Base-by-base conservation (phyloP, 1,140 invertebrate genomes). In the Dryas iulia region DNA sequence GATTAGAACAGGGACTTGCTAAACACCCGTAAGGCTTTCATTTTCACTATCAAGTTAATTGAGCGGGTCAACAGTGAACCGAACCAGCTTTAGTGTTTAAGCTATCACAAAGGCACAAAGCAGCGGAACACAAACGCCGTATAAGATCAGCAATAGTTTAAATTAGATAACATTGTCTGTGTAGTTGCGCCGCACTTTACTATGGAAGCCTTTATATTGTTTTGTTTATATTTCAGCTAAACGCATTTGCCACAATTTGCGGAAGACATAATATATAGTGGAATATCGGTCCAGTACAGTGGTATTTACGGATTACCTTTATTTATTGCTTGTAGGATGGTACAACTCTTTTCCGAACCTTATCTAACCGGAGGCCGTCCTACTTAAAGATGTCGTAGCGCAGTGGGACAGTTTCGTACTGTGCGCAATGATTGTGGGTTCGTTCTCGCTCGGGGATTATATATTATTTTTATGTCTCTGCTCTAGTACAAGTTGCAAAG, bases 11-110 rank as follows among this genome's bases (percentile, higher is more conserved):
- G 66, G 56, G 35, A 26, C 58, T 54, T 57, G 23, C 10, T 18
- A 53, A 65, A 66, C 57, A 60, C 58, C 54, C 53, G 23, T 53
- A 33, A 31, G 23, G 24, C 28, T 59, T 23, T 39, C 58, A 65
- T 33, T 69, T 63, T 57, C 62, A 74, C 68, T 74, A 78, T 68
- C 67, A 69, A 71, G 31, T 52, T 60, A 66, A 73, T 58, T 58
- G 72, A 54, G 47, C 28, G 39, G 65, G 60, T 64, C 62, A 68
- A 74, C 71, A 18, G 35, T 39, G 6, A 69, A 59, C 73, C 60
- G 61, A 21, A 58, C 23, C 6, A 54, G 47, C 25, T 52, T 39
- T 6, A 62, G n/a, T 6, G 39, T 30, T 61, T 14, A 18, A 21
- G 26, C 33, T 28, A 53, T 18, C 60, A 54, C 60, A 63, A 63